Evolutionary conservation across 2,888 invertebrate genomes (phyloP).

Genomic region (Neoitamus cyanurus): DNA sequence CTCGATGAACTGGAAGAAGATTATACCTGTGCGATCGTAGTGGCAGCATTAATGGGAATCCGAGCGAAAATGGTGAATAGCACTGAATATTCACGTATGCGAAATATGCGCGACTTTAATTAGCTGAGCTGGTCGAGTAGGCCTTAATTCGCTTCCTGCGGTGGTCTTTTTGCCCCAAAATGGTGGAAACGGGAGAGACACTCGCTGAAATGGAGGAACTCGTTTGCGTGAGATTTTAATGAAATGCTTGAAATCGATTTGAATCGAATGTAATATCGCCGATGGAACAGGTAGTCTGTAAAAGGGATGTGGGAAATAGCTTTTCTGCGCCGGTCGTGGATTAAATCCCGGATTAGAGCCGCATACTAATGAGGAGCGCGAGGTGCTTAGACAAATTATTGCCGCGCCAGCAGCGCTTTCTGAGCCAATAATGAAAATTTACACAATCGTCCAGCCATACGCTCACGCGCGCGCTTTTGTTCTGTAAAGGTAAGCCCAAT

Average conservation of each 20-base stretch:
- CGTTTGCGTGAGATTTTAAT: neutral
- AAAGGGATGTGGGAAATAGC: neutral
- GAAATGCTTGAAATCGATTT: neutral
- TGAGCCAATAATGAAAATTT: slow-evolving; percentile 5
- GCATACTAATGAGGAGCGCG: neutral
- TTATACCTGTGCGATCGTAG: slow-evolving; percentile 8
- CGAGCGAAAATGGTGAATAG: slow-evolving; percentile 7
- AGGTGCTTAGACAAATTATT: neutral
- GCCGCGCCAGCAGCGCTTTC: neutral
- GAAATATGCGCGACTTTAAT: slow-evolving; percentile 11
- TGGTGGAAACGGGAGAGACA: neutral
- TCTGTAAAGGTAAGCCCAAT: neutral
- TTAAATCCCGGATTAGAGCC: neutral
- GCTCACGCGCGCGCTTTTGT: neutral
- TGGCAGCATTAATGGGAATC: neutral
- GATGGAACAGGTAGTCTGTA: neutral
- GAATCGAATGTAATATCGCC: neutral
- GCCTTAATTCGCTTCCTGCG: slow-evolving; percentile 1
- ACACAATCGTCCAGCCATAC: neutral
- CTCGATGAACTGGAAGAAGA: slow-evolving; percentile 18
- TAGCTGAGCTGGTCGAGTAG: neutral
- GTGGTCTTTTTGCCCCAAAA: neutral
- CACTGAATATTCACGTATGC: slow-evolving; percentile 2
- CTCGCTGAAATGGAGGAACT: neutral
- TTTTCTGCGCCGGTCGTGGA: neutral